Evolutionary conservation across 2,113 vertebrate species (phyloP), one percentile per base, ranked within the genome.

Genomic region (Columbina picui): DNA sequence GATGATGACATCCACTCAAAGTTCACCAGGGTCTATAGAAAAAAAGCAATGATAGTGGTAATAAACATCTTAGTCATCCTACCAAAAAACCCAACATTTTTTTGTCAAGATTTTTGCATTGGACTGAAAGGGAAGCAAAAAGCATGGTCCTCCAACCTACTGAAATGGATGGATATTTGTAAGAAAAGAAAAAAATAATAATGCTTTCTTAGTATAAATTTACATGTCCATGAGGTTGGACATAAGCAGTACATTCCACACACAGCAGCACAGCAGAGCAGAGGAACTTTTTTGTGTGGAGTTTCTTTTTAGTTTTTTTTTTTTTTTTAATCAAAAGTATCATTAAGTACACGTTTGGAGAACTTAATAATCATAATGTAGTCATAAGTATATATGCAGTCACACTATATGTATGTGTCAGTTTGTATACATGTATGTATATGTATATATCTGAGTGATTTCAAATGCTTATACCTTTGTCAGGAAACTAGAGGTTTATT

Each of bases 271-370:
- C 1, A 73, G 5, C 7, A 70, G 7, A 53, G 6, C 3, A 34
- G 10, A 50, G 1, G 2, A 57, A 45, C 43, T 8, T 45, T 45
- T 45, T 45, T 45, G 18, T 45, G 43, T 19, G 43, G 43, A 8
- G 17, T 43, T 23, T 2, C 8, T 26, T 29, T 41, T 55, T 52
- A 25, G 45, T 22, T 49, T 23, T 23, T 23, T 11, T 49, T 14
- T 1, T 1, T 22, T 38, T 70, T 49, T 38, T 27, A 34, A 23
- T 9, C 3, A 4, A 56, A 85, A 32, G 4, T 17, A 26, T 22
- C 1, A 29, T 10, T 2, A 34, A 3, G 1, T 84, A 60, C 1
- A 2, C 2, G 4, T 23, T 52, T 52, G 29, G 49, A 77, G 12
- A 59, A 65, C 6, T 69, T 36, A 16, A 23, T 25, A 68, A 5